Conservation (phyloP, 2,888 invertebrate genomes). For the Euclidia mi region DNA sequence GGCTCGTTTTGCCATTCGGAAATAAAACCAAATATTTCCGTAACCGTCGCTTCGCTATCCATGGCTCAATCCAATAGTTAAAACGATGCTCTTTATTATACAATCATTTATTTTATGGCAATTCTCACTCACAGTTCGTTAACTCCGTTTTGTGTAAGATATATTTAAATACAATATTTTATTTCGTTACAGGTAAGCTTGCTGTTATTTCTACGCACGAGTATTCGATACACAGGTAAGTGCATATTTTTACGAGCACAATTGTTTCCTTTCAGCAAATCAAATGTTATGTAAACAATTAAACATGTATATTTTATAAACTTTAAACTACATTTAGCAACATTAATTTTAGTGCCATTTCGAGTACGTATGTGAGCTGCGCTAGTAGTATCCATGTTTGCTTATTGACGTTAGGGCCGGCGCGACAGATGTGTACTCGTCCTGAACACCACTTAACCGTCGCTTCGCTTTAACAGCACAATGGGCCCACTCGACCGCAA, state of each 20-base stretch:
- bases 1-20: conserved; percentile 35
- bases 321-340: conserved; percentile 4
- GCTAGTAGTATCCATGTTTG: conserved; percentile 27
- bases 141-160: conserved; percentile 48
- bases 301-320: not conserved
- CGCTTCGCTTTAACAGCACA: conserved; percentile 73
- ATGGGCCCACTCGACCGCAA: conserved; percentile 59
- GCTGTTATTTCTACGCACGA: conserved; percentile 32
- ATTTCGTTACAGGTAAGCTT: conserved; percentile 51
- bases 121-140: conserved; percentile 73
- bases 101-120: conserved; percentile 74
- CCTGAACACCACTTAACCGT: conserved; percentile 66
- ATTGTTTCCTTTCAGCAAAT: not conserved
- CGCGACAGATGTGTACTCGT: conserved; percentile 45
- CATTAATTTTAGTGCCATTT: too few species aligned
- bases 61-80: conserved; percentile 66
- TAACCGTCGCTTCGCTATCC: conserved; percentile 57
- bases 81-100: conserved; percentile 64
- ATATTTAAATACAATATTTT: conserved; percentile 42
- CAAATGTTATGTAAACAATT: not conserved
- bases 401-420: conserved; percentile 46
- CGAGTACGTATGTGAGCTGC: too few species aligned
- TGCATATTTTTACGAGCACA: conserved; percentile 10
- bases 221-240: conserved; percentile 64
- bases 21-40: conserved; percentile 72